phyloP scores from a whole-genome alignment of 2,888 invertebrate species.

The Caenorhabditis drosophilae region DNA sequence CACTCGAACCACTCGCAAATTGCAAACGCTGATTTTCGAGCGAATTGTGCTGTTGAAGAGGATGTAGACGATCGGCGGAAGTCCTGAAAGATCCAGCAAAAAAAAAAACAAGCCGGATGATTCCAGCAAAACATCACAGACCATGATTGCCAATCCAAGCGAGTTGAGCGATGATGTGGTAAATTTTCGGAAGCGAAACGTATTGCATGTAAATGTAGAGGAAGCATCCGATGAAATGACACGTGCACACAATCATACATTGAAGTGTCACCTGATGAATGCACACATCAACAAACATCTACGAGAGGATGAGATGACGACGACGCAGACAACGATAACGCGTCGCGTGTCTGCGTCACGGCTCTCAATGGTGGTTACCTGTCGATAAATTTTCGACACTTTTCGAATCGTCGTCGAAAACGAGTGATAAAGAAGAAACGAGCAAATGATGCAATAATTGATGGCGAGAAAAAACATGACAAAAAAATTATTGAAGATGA shows the following conservation, averaged over 20 bases:
- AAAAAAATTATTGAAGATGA: constrained; percentile 38
- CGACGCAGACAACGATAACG: too few species aligned
- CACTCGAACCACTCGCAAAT: too few species aligned
- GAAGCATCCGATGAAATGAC: constrained; percentile 40
- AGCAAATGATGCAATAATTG: constrained; percentile 27
- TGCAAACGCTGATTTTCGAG: too few species aligned
- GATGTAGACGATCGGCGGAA: constrained; percentile 33
- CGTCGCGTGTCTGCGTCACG: too few species aligned
- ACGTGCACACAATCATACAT: constrained; percentile 31
- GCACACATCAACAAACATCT: too few species aligned
- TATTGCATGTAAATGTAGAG: constrained; percentile 42
- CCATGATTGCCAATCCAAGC: constrained; percentile 48
- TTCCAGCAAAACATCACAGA: neutral
- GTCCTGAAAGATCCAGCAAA: neutral
- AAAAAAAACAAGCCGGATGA: neutral
- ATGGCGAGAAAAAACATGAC: constrained; percentile 32
- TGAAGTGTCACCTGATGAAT: constrained; percentile 24
- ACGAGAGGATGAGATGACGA: too few species aligned
- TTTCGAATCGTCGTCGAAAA: constrained; percentile 9
- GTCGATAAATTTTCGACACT: constrained; percentile 14
- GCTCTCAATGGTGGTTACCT: constrained; percentile 15
- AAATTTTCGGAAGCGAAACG: constrained; percentile 24
- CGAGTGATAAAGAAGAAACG: constrained; percentile 17
- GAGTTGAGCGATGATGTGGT: constrained; percentile 28
- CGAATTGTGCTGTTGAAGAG: constrained; percentile 32